These are phyloP conservation scores for Crotophaga sulcirostris DNA, from an alignment of 2,113 vertebrate genomes.

Conservation along the genomic window DNA sequence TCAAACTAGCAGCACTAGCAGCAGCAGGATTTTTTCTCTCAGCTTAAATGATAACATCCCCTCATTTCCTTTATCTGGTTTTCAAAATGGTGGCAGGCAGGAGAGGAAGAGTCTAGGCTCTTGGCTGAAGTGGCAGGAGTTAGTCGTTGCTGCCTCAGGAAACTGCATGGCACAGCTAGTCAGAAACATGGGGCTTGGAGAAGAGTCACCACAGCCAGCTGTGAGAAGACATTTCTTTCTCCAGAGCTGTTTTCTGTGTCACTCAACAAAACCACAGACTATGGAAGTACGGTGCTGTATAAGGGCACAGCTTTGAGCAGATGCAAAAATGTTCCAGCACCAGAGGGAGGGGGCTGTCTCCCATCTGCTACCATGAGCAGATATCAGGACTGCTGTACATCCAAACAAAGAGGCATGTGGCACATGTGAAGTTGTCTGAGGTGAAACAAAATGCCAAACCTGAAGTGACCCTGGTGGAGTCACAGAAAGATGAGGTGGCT, in stretches of 20 bases:
- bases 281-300: not conserved
- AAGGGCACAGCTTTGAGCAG: not conserved
- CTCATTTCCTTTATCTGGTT: not conserved
- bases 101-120: not conserved
- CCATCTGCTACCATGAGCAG: rapidly evolving
- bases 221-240: not conserved
- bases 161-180: not conserved
- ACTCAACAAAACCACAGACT: not conserved
- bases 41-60: not conserved
- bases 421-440: not conserved
- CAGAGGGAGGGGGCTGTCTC: not conserved
- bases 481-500: not conserved
- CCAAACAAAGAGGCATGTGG: not conserved
- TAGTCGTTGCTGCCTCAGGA: not conserved
- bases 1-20: not conserved
- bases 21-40: not conserved
- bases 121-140: not conserved
- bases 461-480: not conserved
- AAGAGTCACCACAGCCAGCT: not conserved
- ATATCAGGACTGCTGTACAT: not conserved
- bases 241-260: not conserved
- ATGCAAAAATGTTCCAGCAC: not conserved
- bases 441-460: not conserved
- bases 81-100: not conserved
- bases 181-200: not conserved